Evolutionary conservation across 30 jellyfish, hydroid and myxozoan species (phyloP), one percentile per base, ranked within the genome.

Genomic region (Aurelia aurita complex sp. Pacific): DNA sequence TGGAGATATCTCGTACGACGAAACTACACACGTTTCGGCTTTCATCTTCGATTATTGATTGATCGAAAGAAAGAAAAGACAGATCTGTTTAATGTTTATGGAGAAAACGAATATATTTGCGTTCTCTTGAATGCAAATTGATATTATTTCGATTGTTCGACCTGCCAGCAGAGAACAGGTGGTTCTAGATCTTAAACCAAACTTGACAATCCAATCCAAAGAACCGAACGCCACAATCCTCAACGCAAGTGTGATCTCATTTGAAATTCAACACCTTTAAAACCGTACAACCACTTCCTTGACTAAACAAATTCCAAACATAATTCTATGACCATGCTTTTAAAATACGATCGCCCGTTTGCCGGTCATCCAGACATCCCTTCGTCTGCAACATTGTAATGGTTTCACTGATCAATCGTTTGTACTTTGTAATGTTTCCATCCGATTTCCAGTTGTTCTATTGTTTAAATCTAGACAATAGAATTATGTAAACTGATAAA

Each of bases 1-100:
- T 17, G 83, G 68, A 8, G 83, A 52, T 10, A 77, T 77, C 43
- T 77, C 77, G 87, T 77, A 77, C 9, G 87, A 77, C n/a, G 87
- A 77, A 11, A 77, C 87, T 16, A 77, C 87, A 18, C 38, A 40
- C 59, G 64, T 60, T 77, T 65, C 87, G 10, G 77, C 19, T 19
- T 77, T 77, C 87, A 77, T 77, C 23, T 46, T 77, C 40, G 17
- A 61, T 54, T 16, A 11, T 54, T 54, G 65, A 23, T 46, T 5
- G 57, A 46, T 46, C 13, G 57, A 46, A 4, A 13, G 57, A 46
- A 46, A 46, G 2, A 14, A 46, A 46, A 46, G 14, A 9, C 57
- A 46, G 57, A 9, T 46, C 52, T 46, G 1, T 1, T 46, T 7
- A 46, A 46, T 46, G 14, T 8, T 46, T 46, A 14, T 46, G 13